Conservation (phyloP, 2,888 invertebrate genomes). For the Gibbula magus region DNA sequence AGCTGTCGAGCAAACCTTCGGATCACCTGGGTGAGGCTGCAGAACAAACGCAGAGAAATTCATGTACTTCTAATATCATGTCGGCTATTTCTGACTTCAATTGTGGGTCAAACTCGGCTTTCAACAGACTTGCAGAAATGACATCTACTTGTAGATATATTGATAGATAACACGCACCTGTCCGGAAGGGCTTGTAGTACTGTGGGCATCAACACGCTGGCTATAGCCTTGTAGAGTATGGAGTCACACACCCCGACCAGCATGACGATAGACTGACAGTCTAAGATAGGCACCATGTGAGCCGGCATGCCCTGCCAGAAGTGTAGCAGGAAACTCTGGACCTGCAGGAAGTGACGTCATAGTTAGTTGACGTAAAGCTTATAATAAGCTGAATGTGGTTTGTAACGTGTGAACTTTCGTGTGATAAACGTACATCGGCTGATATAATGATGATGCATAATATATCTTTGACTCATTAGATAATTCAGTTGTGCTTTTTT, state of each 20-base stretch:
- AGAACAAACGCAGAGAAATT: no score
- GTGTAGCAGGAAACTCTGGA: constrained; percentile 75
- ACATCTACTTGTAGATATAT: neutral
- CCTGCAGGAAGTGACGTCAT: constrained; percentile 60
- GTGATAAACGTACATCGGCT: no score
- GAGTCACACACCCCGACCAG: constrained; percentile 77
- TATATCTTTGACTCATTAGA: no score
- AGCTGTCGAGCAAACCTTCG: constrained; percentile 76
- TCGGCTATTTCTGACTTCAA: no score
- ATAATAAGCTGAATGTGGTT: no score
- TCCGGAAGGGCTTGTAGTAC: constrained; percentile 75
- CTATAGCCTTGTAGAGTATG: constrained; percentile 76
- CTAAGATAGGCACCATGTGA: constrained; percentile 74
- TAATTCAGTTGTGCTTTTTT: no score
- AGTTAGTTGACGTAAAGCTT: neutral
- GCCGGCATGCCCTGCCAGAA: constrained; percentile 77
- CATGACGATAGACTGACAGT: constrained; percentile 73
- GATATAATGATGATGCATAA: no score
- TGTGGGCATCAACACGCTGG: constrained; percentile 76
- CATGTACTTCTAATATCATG: no score
- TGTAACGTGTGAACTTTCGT: no score
- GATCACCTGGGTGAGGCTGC: constrained; percentile 75
- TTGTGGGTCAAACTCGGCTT: no score
- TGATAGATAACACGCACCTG: constrained; percentile 70
- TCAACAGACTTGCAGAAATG: no score